Evolutionary conservation across 30 jellyfish, hydroid and myxozoan species (phyloP).

Genomic region (Aurelia sp.): DNA sequence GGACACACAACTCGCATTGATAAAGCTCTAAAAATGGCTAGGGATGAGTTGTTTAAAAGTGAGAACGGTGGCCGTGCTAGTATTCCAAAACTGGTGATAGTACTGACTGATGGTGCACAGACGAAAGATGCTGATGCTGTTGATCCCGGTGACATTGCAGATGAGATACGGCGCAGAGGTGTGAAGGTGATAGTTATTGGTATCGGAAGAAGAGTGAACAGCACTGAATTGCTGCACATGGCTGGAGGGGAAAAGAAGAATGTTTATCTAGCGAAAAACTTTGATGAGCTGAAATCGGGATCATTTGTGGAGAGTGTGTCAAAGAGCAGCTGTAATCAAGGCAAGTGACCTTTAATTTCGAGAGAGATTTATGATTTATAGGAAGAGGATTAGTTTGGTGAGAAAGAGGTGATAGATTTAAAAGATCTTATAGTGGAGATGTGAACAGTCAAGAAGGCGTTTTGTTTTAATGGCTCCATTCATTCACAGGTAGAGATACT

Average conservation of each 20-base stretch:
- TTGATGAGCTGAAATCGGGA: conserved; percentile 53
- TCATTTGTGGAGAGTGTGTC: conserved; percentile 45
- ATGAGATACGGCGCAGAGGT: conserved; percentile 66
- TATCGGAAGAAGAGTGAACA: conserved; percentile 75
- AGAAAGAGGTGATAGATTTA: too few relatives aligned
- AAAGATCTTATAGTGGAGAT: too few relatives aligned
- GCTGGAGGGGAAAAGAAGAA: conserved; percentile 56
- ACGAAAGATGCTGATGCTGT: conserved; percentile 79
- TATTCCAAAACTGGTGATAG: conserved; percentile 62
- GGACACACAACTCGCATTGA: conserved; percentile 88
- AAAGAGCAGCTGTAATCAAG: conserved; percentile 56
- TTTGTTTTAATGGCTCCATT: too few relatives aligned
- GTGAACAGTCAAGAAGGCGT: too few relatives aligned
- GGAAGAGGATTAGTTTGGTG: too few relatives aligned
- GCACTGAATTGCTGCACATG: conserved; percentile 67
- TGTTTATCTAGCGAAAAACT: conserved; percentile 49
- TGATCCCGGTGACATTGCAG: conserved; percentile 85
- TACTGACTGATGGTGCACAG: conserved; percentile 93
- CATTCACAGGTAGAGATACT: too few relatives aligned
- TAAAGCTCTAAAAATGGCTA: conserved; percentile 75
- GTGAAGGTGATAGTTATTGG: conserved; percentile 68
- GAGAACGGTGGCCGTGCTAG: conserved; percentile 70
- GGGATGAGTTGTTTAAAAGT: conserved; percentile 51
- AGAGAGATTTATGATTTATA: too few relatives aligned
- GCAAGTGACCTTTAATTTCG: conserved; percentile 3